These are phyloP conservation scores for Heliocidaris erythrogramma DNA, from an alignment of 35 echinoderm and acorn worm species.

Conservation along the genomic window DNA sequence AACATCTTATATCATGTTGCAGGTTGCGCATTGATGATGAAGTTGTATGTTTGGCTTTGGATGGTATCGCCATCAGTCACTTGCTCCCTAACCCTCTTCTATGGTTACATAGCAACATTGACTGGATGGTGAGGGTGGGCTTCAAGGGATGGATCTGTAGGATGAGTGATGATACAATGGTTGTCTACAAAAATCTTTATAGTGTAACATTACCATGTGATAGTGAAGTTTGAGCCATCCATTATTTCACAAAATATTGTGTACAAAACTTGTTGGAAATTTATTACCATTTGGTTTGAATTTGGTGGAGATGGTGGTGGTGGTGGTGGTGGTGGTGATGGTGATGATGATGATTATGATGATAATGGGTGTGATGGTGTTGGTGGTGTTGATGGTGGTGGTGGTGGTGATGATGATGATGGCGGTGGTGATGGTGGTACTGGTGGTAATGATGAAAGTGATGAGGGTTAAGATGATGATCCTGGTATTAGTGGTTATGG, in stretches of 20 bases:
- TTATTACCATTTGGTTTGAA: no score
- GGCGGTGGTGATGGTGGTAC: background rate
- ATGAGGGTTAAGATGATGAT: background rate
- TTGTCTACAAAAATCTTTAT: no score
- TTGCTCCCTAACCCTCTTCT: background rate
- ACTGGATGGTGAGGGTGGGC: background rate
- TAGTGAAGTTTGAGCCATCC: no score
- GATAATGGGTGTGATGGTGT: background rate
- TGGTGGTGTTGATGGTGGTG: background rate
- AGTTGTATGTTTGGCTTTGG: constrained; percentile 28
- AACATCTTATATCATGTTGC: background rate
- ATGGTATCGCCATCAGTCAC: constrained; percentile 10
- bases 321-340: background rate
- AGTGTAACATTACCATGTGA: no score
- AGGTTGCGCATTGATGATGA: background rate
- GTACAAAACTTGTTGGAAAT: no score
- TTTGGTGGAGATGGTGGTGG: background rate
- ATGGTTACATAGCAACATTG: background rate
- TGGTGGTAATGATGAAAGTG: background rate
- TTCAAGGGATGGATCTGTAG: no score
- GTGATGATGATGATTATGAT: background rate
- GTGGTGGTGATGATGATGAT: background rate
- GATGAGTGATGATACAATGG: no score
- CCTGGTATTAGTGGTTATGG: background rate
- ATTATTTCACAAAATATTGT: no score